Evolutionary conservation across 2,113 vertebrate species (phyloP).

Genomic region (Salvator merianae): DNA sequence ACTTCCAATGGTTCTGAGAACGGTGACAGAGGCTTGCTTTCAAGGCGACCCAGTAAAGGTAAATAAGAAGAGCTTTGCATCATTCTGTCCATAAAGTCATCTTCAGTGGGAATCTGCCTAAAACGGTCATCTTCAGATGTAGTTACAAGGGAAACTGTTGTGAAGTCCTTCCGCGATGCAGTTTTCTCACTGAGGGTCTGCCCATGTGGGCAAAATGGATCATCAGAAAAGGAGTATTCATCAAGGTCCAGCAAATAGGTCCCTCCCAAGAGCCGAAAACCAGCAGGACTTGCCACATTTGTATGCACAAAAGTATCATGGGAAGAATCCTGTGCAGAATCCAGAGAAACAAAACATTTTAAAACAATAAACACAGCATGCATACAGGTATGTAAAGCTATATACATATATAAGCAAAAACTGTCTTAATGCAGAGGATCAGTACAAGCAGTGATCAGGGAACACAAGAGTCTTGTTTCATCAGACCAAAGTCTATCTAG

Average conservation of each 20-base stretch:
- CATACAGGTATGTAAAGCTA: not conserved
- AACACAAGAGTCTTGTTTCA: not conserved
- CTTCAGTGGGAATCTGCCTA: constrained; percentile 70
- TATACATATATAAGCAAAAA: not conserved
- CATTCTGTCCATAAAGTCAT: constrained; percentile 74
- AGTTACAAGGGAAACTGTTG: constrained; percentile 22
- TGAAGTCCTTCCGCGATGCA: not conserved
- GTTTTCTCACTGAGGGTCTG: not conserved
- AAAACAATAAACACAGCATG: not conserved
- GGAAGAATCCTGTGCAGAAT: constrained; percentile 56
- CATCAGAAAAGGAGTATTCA: constrained; percentile 47
- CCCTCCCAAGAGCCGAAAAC: constrained; percentile 36
- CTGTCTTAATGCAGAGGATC: not conserved
- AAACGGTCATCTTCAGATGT: constrained; percentile 48
- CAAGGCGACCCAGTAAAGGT: constrained; percentile 39
- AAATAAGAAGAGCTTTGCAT: constrained; percentile 31
- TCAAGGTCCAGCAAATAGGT: constrained; percentile 53
- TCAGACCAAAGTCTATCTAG: not conserved
- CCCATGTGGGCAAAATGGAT: not conserved
- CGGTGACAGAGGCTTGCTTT: constrained; percentile 65
- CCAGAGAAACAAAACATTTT: not conserved
- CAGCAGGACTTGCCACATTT: constrained; percentile 11
- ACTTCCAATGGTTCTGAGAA: constrained; percentile 87
- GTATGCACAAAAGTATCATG: constrained; percentile 25
- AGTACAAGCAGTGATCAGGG: not conserved